Percentiles rank a stretch among this genome's conserved stretches.
phyloP scores from a whole-genome alignment of 2,113 vertebrate species.

The Polypterus senegalus region DNA sequence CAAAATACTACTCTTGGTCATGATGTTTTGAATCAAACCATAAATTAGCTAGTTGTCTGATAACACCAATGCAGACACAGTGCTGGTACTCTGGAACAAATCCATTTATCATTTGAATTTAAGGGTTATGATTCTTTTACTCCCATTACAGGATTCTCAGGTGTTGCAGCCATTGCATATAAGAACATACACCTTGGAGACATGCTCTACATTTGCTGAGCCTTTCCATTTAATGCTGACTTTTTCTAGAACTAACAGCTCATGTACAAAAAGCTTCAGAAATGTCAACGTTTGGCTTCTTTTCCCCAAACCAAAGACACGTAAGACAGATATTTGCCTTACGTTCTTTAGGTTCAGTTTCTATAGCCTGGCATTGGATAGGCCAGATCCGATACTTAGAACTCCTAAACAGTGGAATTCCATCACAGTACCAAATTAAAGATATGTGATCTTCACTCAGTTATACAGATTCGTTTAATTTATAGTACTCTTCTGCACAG shows the following conservation, averaged over 20 bases:
- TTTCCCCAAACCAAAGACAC: slow-evolving; percentile 9
- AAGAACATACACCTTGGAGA: background rate
- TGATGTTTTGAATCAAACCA: slow-evolving; percentile 3
- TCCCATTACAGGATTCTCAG: background rate
- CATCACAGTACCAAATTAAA: slow-evolving; percentile 2
- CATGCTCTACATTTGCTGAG: background rate
- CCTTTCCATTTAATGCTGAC: background rate
- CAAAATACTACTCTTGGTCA: slow-evolving; percentile 1
- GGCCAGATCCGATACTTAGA: slow-evolving; percentile 2
- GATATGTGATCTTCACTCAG: background rate
- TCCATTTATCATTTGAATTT: background rate
- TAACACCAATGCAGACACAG: background rate
- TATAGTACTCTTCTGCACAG: background rate
- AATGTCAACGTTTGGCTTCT: slow-evolving; percentile 7
- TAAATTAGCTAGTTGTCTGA: background rate
- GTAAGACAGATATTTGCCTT: background rate
- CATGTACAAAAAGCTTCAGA: slow-evolving; percentile 3
- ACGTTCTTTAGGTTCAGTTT: slow-evolving; percentile 1
- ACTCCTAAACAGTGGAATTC: slow-evolving; percentile 1
- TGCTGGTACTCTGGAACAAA: background rate
- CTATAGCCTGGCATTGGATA: slow-evolving; percentile 4
- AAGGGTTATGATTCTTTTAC: background rate
- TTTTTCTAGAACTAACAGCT: background rate
- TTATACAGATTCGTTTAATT: background rate
- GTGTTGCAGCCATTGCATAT: background rate